Conservation (phyloP, 30 jellyfish, hydroid and myxozoan genomes). For the Hydra vulgaris region DNA sequence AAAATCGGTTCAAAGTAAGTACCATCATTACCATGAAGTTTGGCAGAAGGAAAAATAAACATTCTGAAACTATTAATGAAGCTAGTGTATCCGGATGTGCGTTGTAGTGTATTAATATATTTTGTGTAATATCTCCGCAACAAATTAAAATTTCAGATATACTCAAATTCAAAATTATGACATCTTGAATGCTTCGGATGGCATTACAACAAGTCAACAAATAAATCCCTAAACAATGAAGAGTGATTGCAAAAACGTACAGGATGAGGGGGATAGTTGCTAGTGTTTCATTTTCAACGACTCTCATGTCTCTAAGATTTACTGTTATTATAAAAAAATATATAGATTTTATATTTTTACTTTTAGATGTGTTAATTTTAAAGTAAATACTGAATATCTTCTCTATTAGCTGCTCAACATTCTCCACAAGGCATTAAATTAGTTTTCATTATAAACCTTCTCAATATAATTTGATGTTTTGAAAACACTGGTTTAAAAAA, state of each 20-base stretch:
- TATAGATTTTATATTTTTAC: too few relatives aligned
- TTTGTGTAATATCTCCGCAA: constrained; percentile 3
- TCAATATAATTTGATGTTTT: too few relatives aligned
- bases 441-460: too few relatives aligned
- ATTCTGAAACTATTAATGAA: constrained; percentile 1
- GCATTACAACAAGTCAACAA: constrained; percentile 10
- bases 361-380: too few relatives aligned
- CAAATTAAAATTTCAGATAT: constrained; percentile 12
- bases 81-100: not conserved
- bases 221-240: constrained; percentile 11
- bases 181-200: constrained; percentile 19
- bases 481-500: too few relatives aligned
- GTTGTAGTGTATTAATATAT: constrained; percentile 7
- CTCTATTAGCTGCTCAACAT: too few relatives aligned
- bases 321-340: too few relatives aligned
- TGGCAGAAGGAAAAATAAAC: constrained; percentile 9
- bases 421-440: too few relatives aligned
- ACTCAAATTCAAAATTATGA: constrained; percentile 4
- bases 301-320: not conserved
- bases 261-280: not conserved
- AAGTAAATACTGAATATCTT: too few relatives aligned
- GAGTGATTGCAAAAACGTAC: not conserved
- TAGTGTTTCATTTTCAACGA: not conserved
- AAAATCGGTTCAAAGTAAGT: constrained; percentile 7
- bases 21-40: constrained; percentile 14